Evolutionary conservation across 2,888 invertebrate genomes (phyloP).

Genomic region (Agrotis exclamationis): DNA sequence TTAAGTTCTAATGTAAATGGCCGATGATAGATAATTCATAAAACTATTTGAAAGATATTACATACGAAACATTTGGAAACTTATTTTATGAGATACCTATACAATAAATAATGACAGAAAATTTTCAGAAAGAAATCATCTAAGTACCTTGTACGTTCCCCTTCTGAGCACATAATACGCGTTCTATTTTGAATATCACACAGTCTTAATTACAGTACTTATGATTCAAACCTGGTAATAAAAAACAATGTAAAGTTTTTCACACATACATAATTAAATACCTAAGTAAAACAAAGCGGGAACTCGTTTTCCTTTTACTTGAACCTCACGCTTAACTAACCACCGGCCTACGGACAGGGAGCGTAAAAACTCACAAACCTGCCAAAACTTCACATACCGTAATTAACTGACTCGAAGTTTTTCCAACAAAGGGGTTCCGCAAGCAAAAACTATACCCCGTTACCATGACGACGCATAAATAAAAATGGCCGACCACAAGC

Average conservation of each 20-base stretch:
- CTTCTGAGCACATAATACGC: background rate
- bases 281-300: slow-evolving; percentile 46
- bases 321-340: slow-evolving; percentile 55
- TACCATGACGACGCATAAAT: slow-evolving; percentile 78
- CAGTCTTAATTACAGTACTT: slow-evolving; percentile 13
- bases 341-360: slow-evolving; percentile 39
- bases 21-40: background rate
- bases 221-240: slow-evolving; percentile 4
- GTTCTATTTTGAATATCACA: background rate
- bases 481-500: slow-evolving; percentile 53
- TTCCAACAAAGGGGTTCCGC: slow-evolving; percentile 75
- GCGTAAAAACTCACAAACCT: slow-evolving; percentile 73
- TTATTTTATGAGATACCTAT: background rate
- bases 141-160: background rate
- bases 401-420: slow-evolving; percentile 84
- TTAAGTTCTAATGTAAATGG: background rate
- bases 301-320: slow-evolving; percentile 60
- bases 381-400: slow-evolving; percentile 77
- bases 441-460: slow-evolving; percentile 78
- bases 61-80: background rate
- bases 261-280: slow-evolving; percentile 37
- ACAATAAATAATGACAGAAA: background rate
- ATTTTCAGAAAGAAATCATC: background rate
- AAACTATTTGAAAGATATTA: background rate
- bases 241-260: slow-evolving; percentile 30